Evolutionary conservation across 2,888 invertebrate genomes (phyloP).

Genomic region (Caenorhabditis sp.): DNA sequence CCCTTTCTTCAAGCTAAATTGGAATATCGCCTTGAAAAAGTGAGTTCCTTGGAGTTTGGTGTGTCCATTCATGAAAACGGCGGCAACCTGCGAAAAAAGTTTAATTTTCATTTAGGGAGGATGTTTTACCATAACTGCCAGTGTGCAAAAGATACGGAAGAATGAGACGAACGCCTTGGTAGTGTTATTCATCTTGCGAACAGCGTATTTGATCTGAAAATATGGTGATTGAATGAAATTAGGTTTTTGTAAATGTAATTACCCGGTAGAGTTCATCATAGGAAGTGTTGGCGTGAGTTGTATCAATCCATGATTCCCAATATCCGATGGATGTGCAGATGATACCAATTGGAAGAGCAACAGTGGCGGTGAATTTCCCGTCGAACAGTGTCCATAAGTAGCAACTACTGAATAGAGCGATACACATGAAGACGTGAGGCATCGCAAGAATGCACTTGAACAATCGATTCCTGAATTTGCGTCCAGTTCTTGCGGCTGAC

Average conservation of each 20-base stretch:
- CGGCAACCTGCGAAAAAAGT: constrained; percentile 15
- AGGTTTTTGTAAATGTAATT: no score
- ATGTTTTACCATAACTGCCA: constrained; percentile 22
- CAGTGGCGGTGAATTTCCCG: constrained; percentile 35
- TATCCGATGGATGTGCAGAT: constrained; percentile 59
- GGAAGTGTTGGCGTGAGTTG: constrained; percentile 53
- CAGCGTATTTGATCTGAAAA: constrained; percentile 64
- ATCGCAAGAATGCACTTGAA: constrained; percentile 32
- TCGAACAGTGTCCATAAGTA: constrained; percentile 52
- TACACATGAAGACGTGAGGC: constrained; percentile 40
- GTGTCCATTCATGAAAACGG: constrained; percentile 31
- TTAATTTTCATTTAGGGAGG: no score
- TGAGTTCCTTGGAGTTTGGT: constrained; percentile 18
- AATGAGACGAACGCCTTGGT: constrained; percentile 48
- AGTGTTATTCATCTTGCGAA: constrained; percentile 58
- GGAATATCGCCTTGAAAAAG: constrained; percentile 27
- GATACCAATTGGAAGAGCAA: constrained; percentile 54
- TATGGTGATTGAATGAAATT: no score
- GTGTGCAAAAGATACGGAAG: constrained; percentile 36
- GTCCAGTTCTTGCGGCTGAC: constrained; percentile 22
- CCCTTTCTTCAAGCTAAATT: constrained; percentile 16
- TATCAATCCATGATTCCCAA: constrained; percentile 67
- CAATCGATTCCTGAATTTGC: constrained; percentile 34
- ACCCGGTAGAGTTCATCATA: constrained; percentile 60
- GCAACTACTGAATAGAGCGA: constrained; percentile 37